phyloP scores from a whole-genome alignment of 1,140 invertebrate genomes.

The Thalassaphorura encarpata region DNA sequence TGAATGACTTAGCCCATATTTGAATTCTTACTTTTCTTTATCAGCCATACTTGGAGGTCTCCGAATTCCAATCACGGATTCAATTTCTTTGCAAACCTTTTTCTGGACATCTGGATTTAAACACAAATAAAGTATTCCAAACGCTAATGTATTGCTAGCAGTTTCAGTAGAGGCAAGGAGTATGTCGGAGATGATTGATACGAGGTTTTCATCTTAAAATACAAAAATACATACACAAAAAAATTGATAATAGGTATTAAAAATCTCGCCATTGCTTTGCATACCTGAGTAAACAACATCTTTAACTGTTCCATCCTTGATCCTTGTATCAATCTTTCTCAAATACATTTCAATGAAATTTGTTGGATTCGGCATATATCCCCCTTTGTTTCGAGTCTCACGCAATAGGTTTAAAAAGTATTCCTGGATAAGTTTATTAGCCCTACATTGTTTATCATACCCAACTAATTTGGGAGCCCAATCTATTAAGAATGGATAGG shows the following conservation, averaged over 20 bases:
- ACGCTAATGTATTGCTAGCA: conserved; percentile 63
- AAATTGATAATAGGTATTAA: not conserved
- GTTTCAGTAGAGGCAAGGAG: conserved; percentile 67
- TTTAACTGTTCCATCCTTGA: not conserved
- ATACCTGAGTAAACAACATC: not conserved
- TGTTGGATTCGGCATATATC: not conserved
- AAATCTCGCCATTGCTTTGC: not conserved
- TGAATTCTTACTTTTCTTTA: conserved; percentile 47
- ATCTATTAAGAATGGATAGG: not conserved
- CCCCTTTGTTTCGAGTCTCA: not conserved
- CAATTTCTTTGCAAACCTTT: conserved; percentile 67
- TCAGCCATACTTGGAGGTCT: conserved; percentile 56
- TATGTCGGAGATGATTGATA: conserved; percentile 8
- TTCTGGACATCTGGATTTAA: conserved; percentile 64
- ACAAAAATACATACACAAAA: not conserved
- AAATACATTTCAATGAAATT: conserved; percentile 14
- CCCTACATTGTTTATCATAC: not conserved
- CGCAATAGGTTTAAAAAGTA: not conserved
- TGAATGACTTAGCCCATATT: not conserved
- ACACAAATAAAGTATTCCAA: conserved; percentile 64
- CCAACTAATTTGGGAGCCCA: not conserved
- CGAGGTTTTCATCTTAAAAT: conserved; percentile 5
- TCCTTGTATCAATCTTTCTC: conserved; percentile 3
- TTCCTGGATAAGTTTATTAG: not conserved
- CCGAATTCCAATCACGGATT: conserved; percentile 56